Conservation (phyloP, 30 jellyfish, hydroid and myxozoan genomes). For the Aurelia aurita complex sp. Pacific region DNA sequence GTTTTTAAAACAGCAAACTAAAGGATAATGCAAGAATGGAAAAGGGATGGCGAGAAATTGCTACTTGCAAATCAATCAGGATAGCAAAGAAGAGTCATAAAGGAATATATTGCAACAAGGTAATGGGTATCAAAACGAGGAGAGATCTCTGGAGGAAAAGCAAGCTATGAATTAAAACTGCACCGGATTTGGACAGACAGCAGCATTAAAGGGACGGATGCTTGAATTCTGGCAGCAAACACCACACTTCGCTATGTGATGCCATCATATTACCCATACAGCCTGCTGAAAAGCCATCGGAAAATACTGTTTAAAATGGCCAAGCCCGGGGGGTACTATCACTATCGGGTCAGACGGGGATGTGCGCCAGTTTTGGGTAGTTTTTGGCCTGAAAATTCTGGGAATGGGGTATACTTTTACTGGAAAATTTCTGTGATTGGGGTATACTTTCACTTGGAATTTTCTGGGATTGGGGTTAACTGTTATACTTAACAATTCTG, state of each 20-base stretch:
- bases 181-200: slow-evolving; percentile 55
- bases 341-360: too few species aligned
- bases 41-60: slow-evolving; percentile 36
- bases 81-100: slow-evolving; percentile 26
- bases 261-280: neutral
- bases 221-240: slow-evolving; percentile 20
- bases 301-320: neutral
- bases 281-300: neutral
- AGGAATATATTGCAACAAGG: slow-evolving; percentile 56
- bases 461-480: too few species aligned
- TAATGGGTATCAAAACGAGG: slow-evolving; percentile 24
- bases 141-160: slow-evolving; percentile 41
- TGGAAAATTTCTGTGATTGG: too few species aligned
- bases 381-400: too few species aligned
- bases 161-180: slow-evolving; percentile 37
- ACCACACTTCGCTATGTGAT: slow-evolving; percentile 31
- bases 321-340: too few species aligned
- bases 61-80: slow-evolving; percentile 7
- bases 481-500: too few species aligned
- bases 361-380: too few species aligned
- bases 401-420: too few species aligned
- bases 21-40: slow-evolving; percentile 1
- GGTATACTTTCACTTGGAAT: too few species aligned
- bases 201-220: slow-evolving; percentile 34
- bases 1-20: neutral